Evolutionary conservation across 2,797 vertebrate species (phyloP).

Genomic region (Phalanger gymnotis): DNA sequence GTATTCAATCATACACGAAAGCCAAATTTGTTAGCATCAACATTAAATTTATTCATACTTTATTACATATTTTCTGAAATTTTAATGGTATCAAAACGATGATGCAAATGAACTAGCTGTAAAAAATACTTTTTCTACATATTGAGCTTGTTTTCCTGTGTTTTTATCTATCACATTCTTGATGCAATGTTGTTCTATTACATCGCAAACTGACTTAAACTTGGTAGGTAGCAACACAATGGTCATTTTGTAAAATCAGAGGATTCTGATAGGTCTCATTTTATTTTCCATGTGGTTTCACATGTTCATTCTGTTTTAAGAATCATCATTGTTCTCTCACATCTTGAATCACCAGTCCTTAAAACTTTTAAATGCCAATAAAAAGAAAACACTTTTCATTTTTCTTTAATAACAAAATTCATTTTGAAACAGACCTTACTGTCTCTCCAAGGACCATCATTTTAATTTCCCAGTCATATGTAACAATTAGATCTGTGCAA

Average conservation of each 20-base stretch:
- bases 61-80: background rate
- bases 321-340: constrained; percentile 19
- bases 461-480: constrained; percentile 79
- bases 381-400: constrained; percentile 60
- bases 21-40: background rate
- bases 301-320: constrained; percentile 48
- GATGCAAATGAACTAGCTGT: background rate
- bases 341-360: background rate
- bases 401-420: constrained; percentile 78
- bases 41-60: background rate
- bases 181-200: constrained; percentile 5
- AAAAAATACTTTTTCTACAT: background rate
- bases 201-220: background rate
- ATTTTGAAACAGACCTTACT: constrained; percentile 72
- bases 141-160: background rate
- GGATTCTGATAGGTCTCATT: background rate
- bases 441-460: constrained; percentile 70
- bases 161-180: constrained; percentile 8
- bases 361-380: constrained; percentile 52
- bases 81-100: background rate
- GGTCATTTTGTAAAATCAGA: constrained; percentile 17
- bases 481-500: constrained; percentile 75
- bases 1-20: background rate
- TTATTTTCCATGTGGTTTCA: background rate
- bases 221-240: background rate